These are phyloP conservation scores for Notolepis coatsorum DNA, from an alignment of 2,797 vertebrate genomes.

Conservation along the genomic window DNA sequence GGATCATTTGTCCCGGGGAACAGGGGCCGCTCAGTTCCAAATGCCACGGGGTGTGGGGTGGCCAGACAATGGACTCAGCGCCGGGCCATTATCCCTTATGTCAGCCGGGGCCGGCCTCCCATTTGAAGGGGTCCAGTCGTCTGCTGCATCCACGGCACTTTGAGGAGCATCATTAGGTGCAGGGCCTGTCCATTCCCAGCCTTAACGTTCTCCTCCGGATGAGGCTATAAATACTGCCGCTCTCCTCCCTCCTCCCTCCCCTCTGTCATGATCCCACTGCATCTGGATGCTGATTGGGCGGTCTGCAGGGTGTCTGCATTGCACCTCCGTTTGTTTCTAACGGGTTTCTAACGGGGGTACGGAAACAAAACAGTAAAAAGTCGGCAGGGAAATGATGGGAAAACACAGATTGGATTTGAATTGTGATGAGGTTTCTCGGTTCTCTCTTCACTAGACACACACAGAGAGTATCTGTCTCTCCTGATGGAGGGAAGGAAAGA, in stretches of 20 bases:
- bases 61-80: slow-evolving; percentile 79
- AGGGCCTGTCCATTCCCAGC: slow-evolving; percentile 81
- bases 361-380: slow-evolving; percentile 4
- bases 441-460: too few relatives aligned
- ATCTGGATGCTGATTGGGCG: slow-evolving; percentile 47
- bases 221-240: slow-evolving; percentile 81
- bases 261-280: slow-evolving; percentile 52
- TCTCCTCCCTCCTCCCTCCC: slow-evolving; percentile 55
- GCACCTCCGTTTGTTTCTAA: slow-evolving; percentile 37
- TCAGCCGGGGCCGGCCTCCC: slow-evolving; percentile 81
- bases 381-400: slow-evolving; percentile 5
- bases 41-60: slow-evolving; percentile 79
- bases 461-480: too few relatives aligned
- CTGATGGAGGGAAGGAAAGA: too few relatives aligned
- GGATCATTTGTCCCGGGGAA: slow-evolving; percentile 79
- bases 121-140: slow-evolving; percentile 81
- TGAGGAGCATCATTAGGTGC: slow-evolving; percentile 83
- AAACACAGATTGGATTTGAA: neutral
- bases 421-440: neutral
- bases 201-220: slow-evolving; percentile 75
- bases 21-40: slow-evolving; percentile 73
- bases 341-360: slow-evolving; percentile 48
- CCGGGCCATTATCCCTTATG: slow-evolving; percentile 81
- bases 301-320: slow-evolving; percentile 27
- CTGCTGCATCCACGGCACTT: slow-evolving; percentile 81